These are phyloP conservation scores for Sebastes schlegelii DNA, from an alignment of 2,113 vertebrate species.

Conservation along the genomic window DNA sequence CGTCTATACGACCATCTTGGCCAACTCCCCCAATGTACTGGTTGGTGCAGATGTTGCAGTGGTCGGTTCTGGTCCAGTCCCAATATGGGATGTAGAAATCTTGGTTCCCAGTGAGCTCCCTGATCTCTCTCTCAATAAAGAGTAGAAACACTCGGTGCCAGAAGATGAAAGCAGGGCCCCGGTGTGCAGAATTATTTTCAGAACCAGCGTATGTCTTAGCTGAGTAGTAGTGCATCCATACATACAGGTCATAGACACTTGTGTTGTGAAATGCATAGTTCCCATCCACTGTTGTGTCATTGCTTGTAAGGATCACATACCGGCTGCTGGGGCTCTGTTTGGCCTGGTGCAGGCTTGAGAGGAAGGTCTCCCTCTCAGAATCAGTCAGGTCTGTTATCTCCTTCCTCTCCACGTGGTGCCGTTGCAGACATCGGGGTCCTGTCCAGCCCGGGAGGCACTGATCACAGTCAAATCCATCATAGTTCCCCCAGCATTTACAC, in stretches of 20 bases:
- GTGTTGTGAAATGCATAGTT: constrained; percentile 46
- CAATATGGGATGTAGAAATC: constrained; percentile 65
- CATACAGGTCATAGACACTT: constrained; percentile 55
- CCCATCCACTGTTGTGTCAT: constrained; percentile 24
- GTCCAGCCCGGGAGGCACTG: constrained; percentile 50
- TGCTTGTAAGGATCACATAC: constrained; percentile 53
- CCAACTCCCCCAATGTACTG: constrained; percentile 45
- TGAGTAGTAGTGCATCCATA: constrained; percentile 65
- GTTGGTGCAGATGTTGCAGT: constrained; percentile 63
- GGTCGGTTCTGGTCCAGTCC: constrained; percentile 53
- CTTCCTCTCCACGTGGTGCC: constrained; percentile 31
- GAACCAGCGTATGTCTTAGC: constrained; percentile 19
- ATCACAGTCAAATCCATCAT: constrained; percentile 59
- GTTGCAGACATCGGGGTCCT: constrained; percentile 26
- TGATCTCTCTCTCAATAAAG: constrained; percentile 63
- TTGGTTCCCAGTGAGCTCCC: constrained; percentile 53
- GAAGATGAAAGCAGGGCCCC: constrained; percentile 51
- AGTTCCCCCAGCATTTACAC: constrained; percentile 52
- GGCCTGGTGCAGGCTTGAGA: constrained; percentile 41
- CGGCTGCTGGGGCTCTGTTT: constrained; percentile 44
- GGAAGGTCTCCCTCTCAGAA: constrained; percentile 47
- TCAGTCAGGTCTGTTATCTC: constrained; percentile 46
- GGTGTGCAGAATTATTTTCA: constrained; percentile 49
- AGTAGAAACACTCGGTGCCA: constrained; percentile 57
- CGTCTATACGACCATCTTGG: constrained; percentile 29